These are phyloP conservation scores for Apocheima hispidaria DNA, from an alignment of 2,888 invertebrate genomes.

Conservation along the genomic window DNA sequence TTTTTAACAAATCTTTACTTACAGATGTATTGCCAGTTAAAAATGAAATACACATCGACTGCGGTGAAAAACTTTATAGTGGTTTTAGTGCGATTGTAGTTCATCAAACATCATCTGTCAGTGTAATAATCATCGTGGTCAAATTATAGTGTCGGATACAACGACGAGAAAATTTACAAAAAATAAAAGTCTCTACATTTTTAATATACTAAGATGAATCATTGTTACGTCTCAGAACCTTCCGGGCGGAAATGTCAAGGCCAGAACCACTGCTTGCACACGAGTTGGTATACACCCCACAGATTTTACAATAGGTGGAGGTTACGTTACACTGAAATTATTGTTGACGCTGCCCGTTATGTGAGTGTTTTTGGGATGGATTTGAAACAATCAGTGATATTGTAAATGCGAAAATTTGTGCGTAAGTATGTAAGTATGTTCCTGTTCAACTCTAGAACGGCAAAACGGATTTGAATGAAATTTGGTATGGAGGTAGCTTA, in stretches of 20 bases:
- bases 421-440: too few relatives aligned
- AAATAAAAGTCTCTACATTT: constrained; percentile 3
- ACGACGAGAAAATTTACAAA: neutral
- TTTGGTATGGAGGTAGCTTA: too few relatives aligned
- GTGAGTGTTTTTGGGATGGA: neutral
- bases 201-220: constrained; percentile 6
- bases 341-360: neutral
- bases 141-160: constrained; percentile 9
- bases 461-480: too few relatives aligned
- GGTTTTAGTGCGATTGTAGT: too few relatives aligned
- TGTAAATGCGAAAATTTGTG: too few relatives aligned
- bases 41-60: too few relatives aligned
- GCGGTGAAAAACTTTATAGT: too few relatives aligned
- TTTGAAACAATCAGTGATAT: neutral
- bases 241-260: constrained; percentile 23
- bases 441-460: too few relatives aligned
- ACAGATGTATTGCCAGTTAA: too few relatives aligned
- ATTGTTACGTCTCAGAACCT: constrained; percentile 5
- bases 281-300: neutral
- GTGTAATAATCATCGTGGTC: too few relatives aligned
- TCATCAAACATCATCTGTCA: too few relatives aligned
- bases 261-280: neutral
- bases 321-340: constrained; percentile 10
- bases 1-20: too few relatives aligned
- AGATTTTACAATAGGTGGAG: neutral